A percentile compares a stretch with the other conserved stretches of the same genome.
Evolutionary conservation across 2,113 vertebrate species (phyloP).

Genomic region (Myocastor coypus): DNA sequence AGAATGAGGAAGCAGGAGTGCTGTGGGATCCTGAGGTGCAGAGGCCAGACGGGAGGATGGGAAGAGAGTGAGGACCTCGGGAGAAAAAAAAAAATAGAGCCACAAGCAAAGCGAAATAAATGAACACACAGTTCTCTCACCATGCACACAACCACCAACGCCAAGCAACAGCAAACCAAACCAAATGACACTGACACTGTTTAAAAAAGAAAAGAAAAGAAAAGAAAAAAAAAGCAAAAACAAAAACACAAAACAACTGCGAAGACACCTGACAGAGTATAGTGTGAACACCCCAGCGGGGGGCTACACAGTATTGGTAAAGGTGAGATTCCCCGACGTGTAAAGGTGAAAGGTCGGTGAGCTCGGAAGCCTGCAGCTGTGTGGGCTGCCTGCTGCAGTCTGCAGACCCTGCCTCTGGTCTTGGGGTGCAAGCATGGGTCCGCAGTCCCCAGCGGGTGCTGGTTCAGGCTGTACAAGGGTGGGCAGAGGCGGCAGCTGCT

Average conservation of each 20-base stretch:
- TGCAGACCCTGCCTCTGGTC: not conserved
- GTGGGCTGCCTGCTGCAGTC: not conserved
- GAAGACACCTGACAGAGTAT: no score
- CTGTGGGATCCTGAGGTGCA: not conserved
- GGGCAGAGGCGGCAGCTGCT: not conserved
- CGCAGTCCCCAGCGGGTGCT: not conserved
- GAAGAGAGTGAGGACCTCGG: not conserved
- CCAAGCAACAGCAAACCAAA: not conserved
- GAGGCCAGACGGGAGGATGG: not conserved
- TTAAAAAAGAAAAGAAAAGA: no score
- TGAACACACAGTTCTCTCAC: not conserved
- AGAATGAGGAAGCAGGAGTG: not conserved
- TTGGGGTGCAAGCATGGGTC: not conserved
- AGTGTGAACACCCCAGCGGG: not conserved
- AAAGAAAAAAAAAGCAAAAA: not conserved
- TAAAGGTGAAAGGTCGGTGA: not conserved
- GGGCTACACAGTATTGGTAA: no score
- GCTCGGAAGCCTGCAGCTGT: not conserved
- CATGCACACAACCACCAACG: not conserved
- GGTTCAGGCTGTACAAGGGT: not conserved
- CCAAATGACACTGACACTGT: not conserved
- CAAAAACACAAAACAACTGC: not conserved
- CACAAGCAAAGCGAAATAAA: not conserved
- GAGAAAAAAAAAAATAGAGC: not conserved
- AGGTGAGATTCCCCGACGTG: no score